Conservation (phyloP, 2,113 vertebrate genomes). For the Turdus rufiventris region DNA sequence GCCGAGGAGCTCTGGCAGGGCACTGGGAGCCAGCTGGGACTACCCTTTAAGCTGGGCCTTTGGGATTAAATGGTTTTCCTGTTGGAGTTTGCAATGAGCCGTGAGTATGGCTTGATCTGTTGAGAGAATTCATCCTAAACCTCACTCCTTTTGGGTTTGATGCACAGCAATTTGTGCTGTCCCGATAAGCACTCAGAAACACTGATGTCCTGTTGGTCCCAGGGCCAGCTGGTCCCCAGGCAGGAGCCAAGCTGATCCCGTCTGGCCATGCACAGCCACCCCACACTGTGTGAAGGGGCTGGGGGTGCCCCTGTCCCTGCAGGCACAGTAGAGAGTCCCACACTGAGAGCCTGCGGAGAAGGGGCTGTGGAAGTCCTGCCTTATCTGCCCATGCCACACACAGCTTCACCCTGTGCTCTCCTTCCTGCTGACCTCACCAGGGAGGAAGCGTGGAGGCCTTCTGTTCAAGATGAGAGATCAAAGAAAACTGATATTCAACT, state of each 20-base stretch:
- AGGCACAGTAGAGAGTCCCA: rapidly evolving
- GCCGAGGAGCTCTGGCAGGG: not conserved
- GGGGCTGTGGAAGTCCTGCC: not conserved
- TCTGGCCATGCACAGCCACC: rapidly evolving
- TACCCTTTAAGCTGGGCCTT: not conserved
- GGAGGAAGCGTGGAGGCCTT: not conserved
- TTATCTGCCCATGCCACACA: not conserved
- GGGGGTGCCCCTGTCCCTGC: not conserved
- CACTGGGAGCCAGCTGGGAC: not conserved
- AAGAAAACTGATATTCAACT: not conserved
- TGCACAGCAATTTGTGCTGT: not conserved
- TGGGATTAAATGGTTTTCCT: not conserved
- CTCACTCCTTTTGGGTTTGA: not conserved
- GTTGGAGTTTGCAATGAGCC: not conserved
- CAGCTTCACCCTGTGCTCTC: not conserved
- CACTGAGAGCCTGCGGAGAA: rapidly evolving
- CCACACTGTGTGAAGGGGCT: rapidly evolving
- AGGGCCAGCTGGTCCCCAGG: not conserved
- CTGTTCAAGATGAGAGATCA: not conserved
- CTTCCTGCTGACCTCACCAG: conserved; percentile 14
- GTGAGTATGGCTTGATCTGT: not conserved
- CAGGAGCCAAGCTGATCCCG: not conserved
- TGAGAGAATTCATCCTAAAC: not conserved
- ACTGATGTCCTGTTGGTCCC: not conserved
- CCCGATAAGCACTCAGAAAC: not conserved